These are phyloP conservation scores for Phortica okadai DNA, from an alignment of 2,888 invertebrate species.

Conservation along the genomic window DNA sequence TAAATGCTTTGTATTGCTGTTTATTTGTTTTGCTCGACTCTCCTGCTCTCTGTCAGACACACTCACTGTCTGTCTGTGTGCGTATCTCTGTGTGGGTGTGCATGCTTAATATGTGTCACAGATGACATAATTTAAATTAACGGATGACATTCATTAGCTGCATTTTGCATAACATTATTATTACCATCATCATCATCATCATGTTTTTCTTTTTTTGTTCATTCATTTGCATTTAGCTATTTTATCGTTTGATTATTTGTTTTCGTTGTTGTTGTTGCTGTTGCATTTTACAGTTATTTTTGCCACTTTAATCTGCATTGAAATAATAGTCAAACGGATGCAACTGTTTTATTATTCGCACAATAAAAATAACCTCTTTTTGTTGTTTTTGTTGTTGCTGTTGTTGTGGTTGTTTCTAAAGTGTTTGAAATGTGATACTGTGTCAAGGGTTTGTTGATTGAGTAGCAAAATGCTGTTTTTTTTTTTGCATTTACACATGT, in stretches of 20 bases:
- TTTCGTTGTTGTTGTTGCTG: slow-evolving; percentile 10
- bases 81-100: slow-evolving; percentile 24
- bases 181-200: slow-evolving; percentile 18
- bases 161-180: slow-evolving; percentile 49
- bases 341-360: slow-evolving; percentile 22
- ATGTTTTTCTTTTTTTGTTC: not conserved
- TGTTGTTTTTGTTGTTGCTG: not conserved
- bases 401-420: not conserved
- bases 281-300: slow-evolving; percentile 13
- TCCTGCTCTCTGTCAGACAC: no score
- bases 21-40: not conserved
- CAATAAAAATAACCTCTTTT: slow-evolving; percentile 10
- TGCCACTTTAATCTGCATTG: not conserved
- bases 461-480: not conserved
- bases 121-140: slow-evolving; percentile 71
- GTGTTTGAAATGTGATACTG: not conserved
- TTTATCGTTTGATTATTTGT: slow-evolving; percentile 15
- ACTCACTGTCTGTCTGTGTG: not conserved
- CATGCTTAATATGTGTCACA: slow-evolving; percentile 46
- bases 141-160: slow-evolving; percentile 71
- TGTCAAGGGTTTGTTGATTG: slow-evolving; percentile 30
- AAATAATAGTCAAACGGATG: slow-evolving; percentile 32
- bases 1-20: not conserved
- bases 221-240: not conserved
- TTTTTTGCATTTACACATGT: not conserved